Conservation (phyloP, 2,797 vertebrate species). For the Sebastes hubbsi region DNA sequence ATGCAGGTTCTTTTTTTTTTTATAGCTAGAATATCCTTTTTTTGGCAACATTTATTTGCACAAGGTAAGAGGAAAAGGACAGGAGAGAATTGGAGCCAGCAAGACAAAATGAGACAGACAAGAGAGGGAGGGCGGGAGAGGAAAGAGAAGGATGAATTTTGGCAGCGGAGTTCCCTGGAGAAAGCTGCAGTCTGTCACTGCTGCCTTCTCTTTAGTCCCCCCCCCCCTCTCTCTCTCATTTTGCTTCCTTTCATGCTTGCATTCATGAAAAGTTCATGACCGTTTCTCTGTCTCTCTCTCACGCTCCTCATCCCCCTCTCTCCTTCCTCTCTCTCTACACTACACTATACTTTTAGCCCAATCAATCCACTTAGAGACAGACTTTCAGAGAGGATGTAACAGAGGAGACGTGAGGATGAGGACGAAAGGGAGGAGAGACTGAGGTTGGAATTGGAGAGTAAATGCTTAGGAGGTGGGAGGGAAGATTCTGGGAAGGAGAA, state of each 20-base stretch:
- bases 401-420: slow-evolving; percentile 35
- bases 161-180: slow-evolving; percentile 39
- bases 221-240: background rate
- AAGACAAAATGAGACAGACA: slow-evolving; percentile 8
- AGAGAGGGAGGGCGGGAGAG: background rate
- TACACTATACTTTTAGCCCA: slow-evolving; percentile 54
- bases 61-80: slow-evolving; percentile 1
- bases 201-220: slow-evolving; percentile 18
- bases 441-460: slow-evolving; percentile 30
- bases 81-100: background rate
- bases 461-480: slow-evolving; percentile 34
- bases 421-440: slow-evolving; percentile 11
- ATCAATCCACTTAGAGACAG: slow-evolving; percentile 76
- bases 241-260: slow-evolving; percentile 35
- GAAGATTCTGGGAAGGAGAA: slow-evolving; percentile 33
- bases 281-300: slow-evolving; percentile 32
- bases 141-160: slow-evolving; percentile 31
- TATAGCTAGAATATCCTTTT: slow-evolving; percentile 13
- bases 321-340: background rate
- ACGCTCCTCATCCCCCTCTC: background rate
- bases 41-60: slow-evolving; percentile 25
- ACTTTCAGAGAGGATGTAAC: slow-evolving; percentile 58
- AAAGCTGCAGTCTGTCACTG: slow-evolving; percentile 50
- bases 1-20: background rate
- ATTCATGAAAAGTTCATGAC: slow-evolving; percentile 69